phyloP scores from a whole-genome alignment of 2,797 vertebrate genomes.

The Gambusia yucatana region DNA sequence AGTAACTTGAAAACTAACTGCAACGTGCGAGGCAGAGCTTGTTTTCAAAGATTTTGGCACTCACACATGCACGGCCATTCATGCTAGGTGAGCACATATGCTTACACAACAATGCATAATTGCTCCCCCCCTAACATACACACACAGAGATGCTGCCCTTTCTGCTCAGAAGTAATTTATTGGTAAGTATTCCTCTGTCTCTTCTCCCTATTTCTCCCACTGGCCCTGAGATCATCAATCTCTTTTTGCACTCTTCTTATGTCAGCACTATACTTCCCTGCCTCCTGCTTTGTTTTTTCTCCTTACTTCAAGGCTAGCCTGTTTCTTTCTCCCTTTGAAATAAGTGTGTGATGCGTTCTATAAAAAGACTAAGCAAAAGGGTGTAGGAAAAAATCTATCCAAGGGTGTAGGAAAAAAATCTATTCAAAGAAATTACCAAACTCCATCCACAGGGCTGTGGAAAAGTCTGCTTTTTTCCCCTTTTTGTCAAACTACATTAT shows the following conservation, averaged over 20 bases:
- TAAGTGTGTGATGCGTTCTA: slow-evolving; percentile 46
- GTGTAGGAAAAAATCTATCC: slow-evolving; percentile 2
- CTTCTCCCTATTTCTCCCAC: slow-evolving; percentile 72
- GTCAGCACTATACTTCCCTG: slow-evolving; percentile 70
- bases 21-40: slow-evolving; percentile 34
- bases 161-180: slow-evolving; percentile 70
- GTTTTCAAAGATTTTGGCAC: slow-evolving; percentile 6
- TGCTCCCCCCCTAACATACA: neutral
- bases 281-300: slow-evolving; percentile 19
- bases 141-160: slow-evolving; percentile 45
- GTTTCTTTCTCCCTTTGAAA: slow-evolving; percentile 37
- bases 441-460: neutral
- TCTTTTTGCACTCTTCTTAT: slow-evolving; percentile 76
- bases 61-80: neutral
- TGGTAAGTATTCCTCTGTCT: slow-evolving; percentile 74
- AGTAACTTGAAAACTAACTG: slow-evolving; percentile 44
- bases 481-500: neutral
- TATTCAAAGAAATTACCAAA: slow-evolving; percentile 4
- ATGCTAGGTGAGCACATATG: neutral
- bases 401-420: too few species aligned
- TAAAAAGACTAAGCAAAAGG: slow-evolving; percentile 23
- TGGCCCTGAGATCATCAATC: slow-evolving; percentile 80
- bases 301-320: slow-evolving; percentile 27
- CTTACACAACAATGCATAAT: slow-evolving; percentile 24
- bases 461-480: neutral